Base-by-base conservation (phyloP, 1,140 invertebrate genomes). In the Drosophila paulistorum region DNA sequence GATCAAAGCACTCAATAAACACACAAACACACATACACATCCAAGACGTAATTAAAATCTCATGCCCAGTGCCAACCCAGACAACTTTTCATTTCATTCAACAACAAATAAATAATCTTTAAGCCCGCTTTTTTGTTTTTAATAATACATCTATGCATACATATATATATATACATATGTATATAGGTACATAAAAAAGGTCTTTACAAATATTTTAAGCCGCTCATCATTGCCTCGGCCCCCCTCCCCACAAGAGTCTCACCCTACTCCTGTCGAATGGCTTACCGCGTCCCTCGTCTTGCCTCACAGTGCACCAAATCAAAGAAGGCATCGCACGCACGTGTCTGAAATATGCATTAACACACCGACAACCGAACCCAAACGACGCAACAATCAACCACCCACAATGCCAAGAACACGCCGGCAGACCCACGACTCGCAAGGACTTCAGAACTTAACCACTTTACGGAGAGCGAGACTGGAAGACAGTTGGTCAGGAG, bases 301-400 rank as follows among this genome's bases (percentile, higher is more conserved):
- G 33, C 1, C 74, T 71, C 20, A 41, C 61, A 68, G 64, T 73
- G 63, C 83, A 73, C 79, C 68, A 89, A 87, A 87, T 87, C 84
- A 87, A 81, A 89, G 84, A 87, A 87, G 45, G 80, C 84, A 77
- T 87, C 84, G 69, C 80, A 70, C 72, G 84, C 84, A 87, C 84
- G 84, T 87, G 84, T 84, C 84, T 87, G 80, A 89, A 87, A 87
- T 84, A 87, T 87, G 84, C 84, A 87, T 87, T 87, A 87, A 80
- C 84, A 89, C 85, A 86, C 82, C 82, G 61, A 48, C 33, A 58
- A 67, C 73, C 71, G 68, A 68, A 62, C 67, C 78, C 45, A 62
- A 26, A 30, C 26, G 45, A 20, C 67, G 35, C 41, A 60, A 17
- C 62, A 71, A 37, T 62, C 62, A 63, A 79, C 54, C 68, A 71